Conservation (phyloP, 2,113 vertebrate genomes). For the Gavialis gangeticus region DNA sequence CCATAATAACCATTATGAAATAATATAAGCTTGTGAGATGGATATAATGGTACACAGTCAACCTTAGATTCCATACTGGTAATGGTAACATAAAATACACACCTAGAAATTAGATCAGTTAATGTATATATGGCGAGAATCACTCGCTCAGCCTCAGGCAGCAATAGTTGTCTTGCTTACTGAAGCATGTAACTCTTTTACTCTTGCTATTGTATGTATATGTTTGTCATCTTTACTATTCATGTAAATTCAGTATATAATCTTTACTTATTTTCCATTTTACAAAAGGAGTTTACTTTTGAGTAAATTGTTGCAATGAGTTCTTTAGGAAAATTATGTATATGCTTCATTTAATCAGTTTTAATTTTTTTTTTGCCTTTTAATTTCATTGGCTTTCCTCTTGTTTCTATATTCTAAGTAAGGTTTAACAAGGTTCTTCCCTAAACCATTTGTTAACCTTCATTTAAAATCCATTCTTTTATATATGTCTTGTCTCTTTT, state of each 20-base stretch:
- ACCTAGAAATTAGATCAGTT: neutral
- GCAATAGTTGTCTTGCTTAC: neutral
- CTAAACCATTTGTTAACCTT: neutral
- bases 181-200: neutral
- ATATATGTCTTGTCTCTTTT: neutral
- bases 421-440: neutral
- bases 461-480: neutral
- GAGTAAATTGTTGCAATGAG: neutral
- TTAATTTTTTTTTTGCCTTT: neutral
- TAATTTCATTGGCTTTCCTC: neutral
- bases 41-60: neutral
- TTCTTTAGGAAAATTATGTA: neutral
- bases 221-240: neutral
- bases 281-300: neutral
- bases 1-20: constrained; percentile 40
- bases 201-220: no score
- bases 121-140: neutral
- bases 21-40: neutral
- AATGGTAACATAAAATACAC: constrained; percentile 26
- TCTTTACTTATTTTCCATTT: neutral
- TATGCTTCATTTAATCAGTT: neutral
- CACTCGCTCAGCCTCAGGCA: neutral
- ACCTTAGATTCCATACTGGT: neutral
- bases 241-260: neutral
- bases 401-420: neutral